Conservation (phyloP, 2,888 invertebrate genomes). For the Caradrina clavipalpis region DNA sequence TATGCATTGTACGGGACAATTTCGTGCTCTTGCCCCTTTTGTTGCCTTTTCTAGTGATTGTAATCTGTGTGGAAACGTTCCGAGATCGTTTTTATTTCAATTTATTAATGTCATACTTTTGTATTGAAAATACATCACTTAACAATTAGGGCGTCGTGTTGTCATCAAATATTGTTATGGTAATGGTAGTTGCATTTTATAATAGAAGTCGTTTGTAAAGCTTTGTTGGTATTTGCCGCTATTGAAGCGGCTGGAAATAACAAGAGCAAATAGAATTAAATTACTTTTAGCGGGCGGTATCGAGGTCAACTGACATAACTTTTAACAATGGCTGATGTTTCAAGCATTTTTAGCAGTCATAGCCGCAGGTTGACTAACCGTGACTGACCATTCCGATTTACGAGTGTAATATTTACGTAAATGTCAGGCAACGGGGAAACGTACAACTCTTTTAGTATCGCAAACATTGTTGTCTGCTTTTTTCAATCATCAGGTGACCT, state of each 20-base stretch:
- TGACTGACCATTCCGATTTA: conserved; percentile 57
- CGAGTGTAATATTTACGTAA: conserved; percentile 50
- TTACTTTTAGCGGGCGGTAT: conserved; percentile 41
- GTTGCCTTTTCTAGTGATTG: conserved; percentile 76
- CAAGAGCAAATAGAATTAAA: conserved; percentile 52
- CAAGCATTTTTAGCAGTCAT: conserved; percentile 46
- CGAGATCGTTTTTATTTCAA: conserved; percentile 51
- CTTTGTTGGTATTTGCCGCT: conserved; percentile 27
- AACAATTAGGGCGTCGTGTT: conserved; percentile 21
- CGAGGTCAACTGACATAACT: conserved; percentile 52
- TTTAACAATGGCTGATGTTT: conserved; percentile 53
- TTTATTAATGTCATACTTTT: conserved; percentile 58
- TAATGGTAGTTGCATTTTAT: conserved; percentile 20
- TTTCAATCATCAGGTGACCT: conserved; percentile 24
- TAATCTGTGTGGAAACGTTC: conserved; percentile 62
- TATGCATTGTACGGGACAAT: conserved; percentile 82
- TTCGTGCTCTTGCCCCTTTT: conserved; percentile 75
- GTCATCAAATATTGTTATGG: conserved; percentile 15
- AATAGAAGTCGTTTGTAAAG: conserved; percentile 12
- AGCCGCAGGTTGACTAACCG: conserved; percentile 57
- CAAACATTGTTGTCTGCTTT: conserved; percentile 25
- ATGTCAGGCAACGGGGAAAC: conserved; percentile 51
- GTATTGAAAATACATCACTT: conserved; percentile 27
- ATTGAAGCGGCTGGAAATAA: conserved; percentile 48
- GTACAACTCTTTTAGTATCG: conserved; percentile 23